Conservation (phyloP, 2,113 vertebrate genomes). For the Aegotheles bennettii region DNA sequence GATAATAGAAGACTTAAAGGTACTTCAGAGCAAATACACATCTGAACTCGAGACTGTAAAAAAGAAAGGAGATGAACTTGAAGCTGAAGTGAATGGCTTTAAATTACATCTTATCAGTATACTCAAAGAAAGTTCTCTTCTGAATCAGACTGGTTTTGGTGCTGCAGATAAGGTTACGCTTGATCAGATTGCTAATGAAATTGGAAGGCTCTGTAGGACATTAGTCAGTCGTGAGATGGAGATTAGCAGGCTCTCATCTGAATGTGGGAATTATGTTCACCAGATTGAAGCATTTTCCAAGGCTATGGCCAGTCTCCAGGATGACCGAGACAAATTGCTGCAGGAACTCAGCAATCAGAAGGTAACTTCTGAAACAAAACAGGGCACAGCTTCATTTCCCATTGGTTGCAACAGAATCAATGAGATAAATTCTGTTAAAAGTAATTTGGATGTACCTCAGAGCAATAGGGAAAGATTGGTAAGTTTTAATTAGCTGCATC, state of each 20-base stretch:
- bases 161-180: slow-evolving; percentile 61
- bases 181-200: slow-evolving; percentile 55
- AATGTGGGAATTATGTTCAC: slow-evolving; percentile 65
- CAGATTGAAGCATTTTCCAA: slow-evolving; percentile 83
- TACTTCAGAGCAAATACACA: slow-evolving; percentile 71
- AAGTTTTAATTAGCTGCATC: slow-evolving; percentile 26
- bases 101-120: slow-evolving; percentile 38
- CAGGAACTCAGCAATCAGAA: slow-evolving; percentile 74
- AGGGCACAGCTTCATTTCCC: slow-evolving; percentile 53
- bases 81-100: slow-evolving; percentile 67
- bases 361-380: slow-evolving; percentile 64
- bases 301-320: slow-evolving; percentile 87
- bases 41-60: slow-evolving; percentile 71
- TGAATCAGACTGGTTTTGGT: slow-evolving; percentile 31
- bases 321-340: slow-evolving; percentile 81
- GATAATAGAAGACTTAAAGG: slow-evolving; percentile 80
- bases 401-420: background rate
- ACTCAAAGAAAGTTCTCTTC: slow-evolving; percentile 66
- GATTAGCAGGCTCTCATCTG: slow-evolving; percentile 62
- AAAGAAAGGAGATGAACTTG: slow-evolving; percentile 61
- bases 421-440: slow-evolving; percentile 52
- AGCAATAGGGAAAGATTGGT: slow-evolving; percentile 64
- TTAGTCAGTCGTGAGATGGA: slow-evolving; percentile 70
- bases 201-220: slow-evolving; percentile 68
- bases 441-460: slow-evolving; percentile 36